Conservation (phyloP, 2,113 vertebrate genomes). For the Lycaon pictus region DNA sequence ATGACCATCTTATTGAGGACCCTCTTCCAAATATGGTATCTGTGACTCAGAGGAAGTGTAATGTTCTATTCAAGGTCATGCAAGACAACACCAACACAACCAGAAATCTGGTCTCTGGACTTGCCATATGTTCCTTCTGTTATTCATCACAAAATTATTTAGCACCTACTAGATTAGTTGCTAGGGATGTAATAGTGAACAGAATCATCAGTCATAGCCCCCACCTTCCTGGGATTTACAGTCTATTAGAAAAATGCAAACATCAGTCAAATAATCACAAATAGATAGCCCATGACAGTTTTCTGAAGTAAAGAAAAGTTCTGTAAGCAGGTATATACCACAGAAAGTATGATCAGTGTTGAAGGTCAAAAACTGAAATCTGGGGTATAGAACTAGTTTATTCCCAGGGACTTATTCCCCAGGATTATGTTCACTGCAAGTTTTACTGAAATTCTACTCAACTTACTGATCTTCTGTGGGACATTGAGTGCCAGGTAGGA, state of each 20-base stretch:
- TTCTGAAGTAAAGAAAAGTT: neutral
- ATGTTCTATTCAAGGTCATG: neutral
- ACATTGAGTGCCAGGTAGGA: neutral
- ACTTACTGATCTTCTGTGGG: neutral
- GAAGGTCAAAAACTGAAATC: neutral
- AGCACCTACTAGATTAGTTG: neutral
- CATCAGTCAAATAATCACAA: neutral
- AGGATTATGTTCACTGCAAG: neutral
- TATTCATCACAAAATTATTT: neutral
- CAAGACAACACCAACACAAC: neutral
- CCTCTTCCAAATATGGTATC: neutral
- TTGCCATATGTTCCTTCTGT: neutral
- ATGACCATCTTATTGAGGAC: neutral
- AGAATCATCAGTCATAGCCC: neutral
- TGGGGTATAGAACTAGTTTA: neutral
- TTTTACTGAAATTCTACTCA: neutral
- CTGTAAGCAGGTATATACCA: neutral
- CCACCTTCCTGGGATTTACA: neutral
- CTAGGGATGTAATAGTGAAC: neutral
- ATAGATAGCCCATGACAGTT: neutral
- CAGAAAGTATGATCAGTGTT: neutral
- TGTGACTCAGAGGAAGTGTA: neutral
- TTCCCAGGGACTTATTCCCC: neutral
- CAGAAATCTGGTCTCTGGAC: neutral
- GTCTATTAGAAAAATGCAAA: neutral